Evolutionary conservation across 2,888 invertebrate genomes (phyloP).

Genomic region (Sicus ferrugineus): DNA sequence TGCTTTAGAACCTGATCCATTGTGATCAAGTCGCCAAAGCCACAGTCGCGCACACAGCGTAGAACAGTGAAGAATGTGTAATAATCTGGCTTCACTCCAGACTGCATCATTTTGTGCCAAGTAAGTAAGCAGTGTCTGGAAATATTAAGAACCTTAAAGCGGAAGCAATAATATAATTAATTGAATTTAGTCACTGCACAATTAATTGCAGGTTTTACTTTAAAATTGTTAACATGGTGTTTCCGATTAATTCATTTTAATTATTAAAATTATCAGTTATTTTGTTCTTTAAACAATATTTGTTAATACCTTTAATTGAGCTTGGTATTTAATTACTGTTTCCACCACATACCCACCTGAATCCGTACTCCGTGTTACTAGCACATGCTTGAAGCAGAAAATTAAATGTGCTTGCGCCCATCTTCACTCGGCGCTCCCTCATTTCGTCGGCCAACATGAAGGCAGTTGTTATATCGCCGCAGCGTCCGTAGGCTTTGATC

Average conservation of each 20-base stretch:
- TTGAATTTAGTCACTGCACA: no score
- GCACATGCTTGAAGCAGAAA: conserved; percentile 87
- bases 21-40: conserved; percentile 73
- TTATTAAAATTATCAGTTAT: no score
- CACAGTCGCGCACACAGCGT: conserved; percentile 81
- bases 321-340: no score
- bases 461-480: conserved; percentile 79
- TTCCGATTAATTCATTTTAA: no score
- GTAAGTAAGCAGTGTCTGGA: conserved; percentile 76
- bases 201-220: no score
- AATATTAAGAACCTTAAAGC: background rate
- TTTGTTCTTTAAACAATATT: no score
- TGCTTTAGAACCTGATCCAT: conserved; percentile 68
- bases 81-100: conserved; percentile 73
- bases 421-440: conserved; percentile 69
- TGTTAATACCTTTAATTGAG: no score
- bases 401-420: conserved; percentile 76
- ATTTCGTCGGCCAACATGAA: conserved; percentile 88
- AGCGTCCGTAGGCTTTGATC: conserved; percentile 90
- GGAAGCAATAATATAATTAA: no score
- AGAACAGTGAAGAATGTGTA: conserved; percentile 84
- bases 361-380: conserved; percentile 79
- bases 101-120: conserved; percentile 83
- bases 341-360: conserved; percentile 60
- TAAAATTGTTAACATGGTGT: no score